Evolutionary conservation across 2,888 invertebrate species (phyloP).

Genomic region (Uropetala carovei): DNA sequence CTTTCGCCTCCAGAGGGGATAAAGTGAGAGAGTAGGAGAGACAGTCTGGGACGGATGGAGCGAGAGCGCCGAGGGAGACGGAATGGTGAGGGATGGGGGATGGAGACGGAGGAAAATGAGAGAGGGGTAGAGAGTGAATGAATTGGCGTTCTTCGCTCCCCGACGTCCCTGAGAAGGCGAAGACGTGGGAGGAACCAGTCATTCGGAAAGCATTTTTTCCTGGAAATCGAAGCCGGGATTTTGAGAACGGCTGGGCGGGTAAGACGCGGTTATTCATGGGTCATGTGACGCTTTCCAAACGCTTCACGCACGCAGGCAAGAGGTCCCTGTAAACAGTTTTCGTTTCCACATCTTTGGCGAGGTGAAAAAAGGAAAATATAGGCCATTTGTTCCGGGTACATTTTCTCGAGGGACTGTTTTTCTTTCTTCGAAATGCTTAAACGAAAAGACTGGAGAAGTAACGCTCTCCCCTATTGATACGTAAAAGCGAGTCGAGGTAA

Average conservation of each 20-base stretch:
- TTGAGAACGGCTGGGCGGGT: background rate
- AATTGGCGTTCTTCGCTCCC: background rate
- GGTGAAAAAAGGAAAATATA: background rate
- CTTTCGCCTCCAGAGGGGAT: background rate
- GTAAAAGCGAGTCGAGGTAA: too few species aligned
- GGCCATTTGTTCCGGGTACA: background rate
- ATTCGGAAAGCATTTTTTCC: background rate
- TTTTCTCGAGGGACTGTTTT: too few species aligned
- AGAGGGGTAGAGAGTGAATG: background rate
- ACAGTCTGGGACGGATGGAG: too few species aligned
- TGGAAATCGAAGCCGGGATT: constrained; percentile 14
- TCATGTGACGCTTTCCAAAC: background rate
- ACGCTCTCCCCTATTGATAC: too few species aligned
- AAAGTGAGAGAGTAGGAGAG: too few species aligned
- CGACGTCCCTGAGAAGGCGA: background rate
- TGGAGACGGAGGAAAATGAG: background rate
- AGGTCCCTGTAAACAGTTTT: background rate
- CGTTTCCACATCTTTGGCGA: background rate
- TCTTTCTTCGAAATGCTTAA: too few species aligned
- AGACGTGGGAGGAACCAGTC: background rate
- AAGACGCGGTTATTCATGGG: background rate
- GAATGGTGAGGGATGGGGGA: background rate
- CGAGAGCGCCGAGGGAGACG: background rate
- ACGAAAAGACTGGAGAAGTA: too few species aligned
- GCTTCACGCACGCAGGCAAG: background rate